Base-by-base conservation (phyloP, 2,797 vertebrate genomes). In the Rhodeus uyekii region DNA sequence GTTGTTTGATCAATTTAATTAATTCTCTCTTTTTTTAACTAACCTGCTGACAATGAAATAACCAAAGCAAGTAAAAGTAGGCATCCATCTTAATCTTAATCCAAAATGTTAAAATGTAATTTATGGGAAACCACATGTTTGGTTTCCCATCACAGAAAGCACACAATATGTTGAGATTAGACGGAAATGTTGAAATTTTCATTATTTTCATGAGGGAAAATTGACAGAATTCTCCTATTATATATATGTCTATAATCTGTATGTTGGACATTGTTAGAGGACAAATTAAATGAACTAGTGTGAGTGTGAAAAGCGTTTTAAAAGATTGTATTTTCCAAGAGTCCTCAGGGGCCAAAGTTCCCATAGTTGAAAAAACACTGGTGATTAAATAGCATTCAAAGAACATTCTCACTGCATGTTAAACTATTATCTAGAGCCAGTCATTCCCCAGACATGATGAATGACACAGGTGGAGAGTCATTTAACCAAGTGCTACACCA, bases 361-460 rank as follows among this genome's bases (percentile, higher is more conserved):
- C 72, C 36, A 42, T 24, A 75, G 36, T 39, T 27, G 14, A 76
- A 76, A 55, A 61, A 76, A 76, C 55, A 39, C 32, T 61, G 36
- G 32, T 64, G 69, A 72, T 73, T 80, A 61, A 72, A 63, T 36
- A 12, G 32, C 58, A 48, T 48, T n/a, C 58, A 81, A 81, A 73
- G 32, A 73, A 50, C n/a, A 12, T 63, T 61, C 19, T 73, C 32
- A 38, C 44, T 50, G n/a, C n/a, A n/a, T n/a, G 44, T 50, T 60
- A 64, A 72, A 81, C 79, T 74, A 64, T 81, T 64, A 81, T 18
- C 34, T 73, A 39, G 53, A 81, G 34, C 79, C 69, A 64, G 69
- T 81, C 44, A 48, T 64, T 80, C 27, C 64, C 53, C 68, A 72
- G 68, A 74, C 42, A 63, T 53, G 58, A 81, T 81, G 34, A 53